Conservation (phyloP, 2,113 vertebrate species). For the Scartelaos histophorus region DNA sequence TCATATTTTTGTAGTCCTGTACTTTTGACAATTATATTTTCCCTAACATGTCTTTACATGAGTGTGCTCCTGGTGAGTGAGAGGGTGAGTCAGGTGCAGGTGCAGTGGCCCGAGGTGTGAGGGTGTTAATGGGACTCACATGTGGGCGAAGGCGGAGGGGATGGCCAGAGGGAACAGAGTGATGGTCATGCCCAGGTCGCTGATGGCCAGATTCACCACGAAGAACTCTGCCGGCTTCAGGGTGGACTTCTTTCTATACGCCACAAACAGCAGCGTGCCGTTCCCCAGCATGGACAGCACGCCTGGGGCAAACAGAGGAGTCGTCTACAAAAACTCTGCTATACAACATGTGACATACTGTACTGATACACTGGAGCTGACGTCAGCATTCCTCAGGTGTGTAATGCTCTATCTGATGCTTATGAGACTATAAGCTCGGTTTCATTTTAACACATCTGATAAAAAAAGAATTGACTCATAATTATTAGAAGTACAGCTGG, state of each 20-base stretch:
- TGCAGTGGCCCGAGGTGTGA: not conserved
- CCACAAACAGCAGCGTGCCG: slow-evolving; percentile 81
- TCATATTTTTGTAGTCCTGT: not conserved
- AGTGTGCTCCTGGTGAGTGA: not conserved
- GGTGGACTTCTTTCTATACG: slow-evolving; percentile 81
- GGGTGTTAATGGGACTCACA: slow-evolving; percentile 61
- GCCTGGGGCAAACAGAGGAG: slow-evolving; percentile 47
- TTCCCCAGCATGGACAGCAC: slow-evolving; percentile 81
- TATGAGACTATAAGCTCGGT: too few relatives aligned
- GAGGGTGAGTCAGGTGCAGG: not conserved
- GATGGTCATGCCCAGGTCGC: slow-evolving; percentile 83
- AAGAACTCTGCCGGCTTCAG: slow-evolving; percentile 87
- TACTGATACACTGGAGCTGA: too few relatives aligned
- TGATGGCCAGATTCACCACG: slow-evolving; percentile 84
- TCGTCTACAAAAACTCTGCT: too few relatives aligned
- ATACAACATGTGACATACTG: too few relatives aligned
- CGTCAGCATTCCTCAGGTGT: too few relatives aligned
- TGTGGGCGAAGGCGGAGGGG: slow-evolving; percentile 82
- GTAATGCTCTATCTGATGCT: too few relatives aligned
- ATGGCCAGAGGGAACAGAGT: slow-evolving; percentile 82
- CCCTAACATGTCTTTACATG: not conserved
- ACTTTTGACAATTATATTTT: not conserved
- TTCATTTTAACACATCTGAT: too few relatives aligned
- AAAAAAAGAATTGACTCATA: too few relatives aligned
- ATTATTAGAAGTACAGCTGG: too few relatives aligned